Evolutionary conservation across 2,797 vertebrate genomes (phyloP), one percentile per base, ranked within the genome.

Genomic region (Coregonus ussuriensis): DNA sequence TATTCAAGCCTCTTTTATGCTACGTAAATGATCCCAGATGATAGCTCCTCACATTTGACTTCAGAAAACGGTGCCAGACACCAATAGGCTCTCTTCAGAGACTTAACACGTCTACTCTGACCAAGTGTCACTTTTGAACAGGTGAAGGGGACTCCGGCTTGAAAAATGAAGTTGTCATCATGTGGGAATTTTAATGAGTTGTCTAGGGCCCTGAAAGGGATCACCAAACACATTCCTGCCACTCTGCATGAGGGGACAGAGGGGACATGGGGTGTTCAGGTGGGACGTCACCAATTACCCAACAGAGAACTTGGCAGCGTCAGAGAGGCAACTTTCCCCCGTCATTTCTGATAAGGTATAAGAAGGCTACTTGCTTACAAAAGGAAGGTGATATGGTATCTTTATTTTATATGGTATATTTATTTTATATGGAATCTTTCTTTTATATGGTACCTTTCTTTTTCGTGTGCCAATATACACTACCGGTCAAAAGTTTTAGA

Each of bases 401-500:
- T 25, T 71, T 83, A 62, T 63, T 80, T 31, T 9, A 41, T 41
- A 41, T 9, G 41, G 41, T 41, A 41, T 41, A 41, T 41, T 9
- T 41, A 2, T 9, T 41, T 41, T 9, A 41, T 9, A 41, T 41
- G 2, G 9, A 25, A 41, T 41, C 41, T 9, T 41, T 2, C 2
- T 41, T 41, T 41, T 9, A 9, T 41, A 41, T 9, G 41, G 41
- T 41, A 41, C 41, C 41, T 41, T 41, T 41, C 41, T 41, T 41
- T 41, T 41, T 37, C n/a, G 65, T 83, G 53, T 85, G 86, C 88
- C 83, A 87, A 88, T 25, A 25, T 25, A 25, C 25, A 25, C 25
- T 25, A 25, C 25, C 25, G 25, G 25, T 25, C 25, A 25, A 25
- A 25, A 25, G 25, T 25, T 25, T 25, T 25, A 25, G 25, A 25